Evolutionary conservation across 1,140 invertebrate genomes (phyloP).

Genomic region (Caenorhabditis brenneri): DNA sequence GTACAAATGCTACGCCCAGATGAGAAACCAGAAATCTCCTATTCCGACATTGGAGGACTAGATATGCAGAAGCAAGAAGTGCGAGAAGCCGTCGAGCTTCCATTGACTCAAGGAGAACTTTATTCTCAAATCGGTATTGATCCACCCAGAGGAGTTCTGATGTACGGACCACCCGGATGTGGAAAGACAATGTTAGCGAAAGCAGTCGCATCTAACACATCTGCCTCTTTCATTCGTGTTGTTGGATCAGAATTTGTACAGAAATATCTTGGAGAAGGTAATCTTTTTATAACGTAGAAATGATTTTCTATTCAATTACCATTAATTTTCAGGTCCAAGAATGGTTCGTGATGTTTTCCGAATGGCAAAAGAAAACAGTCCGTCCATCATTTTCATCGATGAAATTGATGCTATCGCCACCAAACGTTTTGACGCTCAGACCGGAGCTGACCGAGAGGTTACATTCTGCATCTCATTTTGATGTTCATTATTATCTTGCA

Average conservation of each 20-base stretch:
- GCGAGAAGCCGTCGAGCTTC: constrained; percentile 94
- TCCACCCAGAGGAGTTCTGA: constrained; percentile 92
- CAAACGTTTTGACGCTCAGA: constrained; percentile 72
- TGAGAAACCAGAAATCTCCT: constrained; percentile 96
- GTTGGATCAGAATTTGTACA: constrained; percentile 99
- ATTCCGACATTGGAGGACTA: constrained; percentile 97
- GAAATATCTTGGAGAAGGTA: constrained; percentile 92
- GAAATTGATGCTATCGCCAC: constrained; percentile 58
- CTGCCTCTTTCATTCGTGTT: constrained; percentile 94
- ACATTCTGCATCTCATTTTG: background rate
- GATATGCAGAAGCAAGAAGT: constrained; percentile 99
- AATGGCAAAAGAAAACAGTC: constrained; percentile 96
- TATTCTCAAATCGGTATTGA: constrained; percentile 81
- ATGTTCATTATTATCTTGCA: background rate
- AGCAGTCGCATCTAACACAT: constrained; percentile 64
- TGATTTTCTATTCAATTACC: background rate
- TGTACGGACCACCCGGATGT: constrained; percentile 95
- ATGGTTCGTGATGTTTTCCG: constrained; percentile 99
- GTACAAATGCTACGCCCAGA: constrained; percentile 95
- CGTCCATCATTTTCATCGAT: constrained; percentile 84
- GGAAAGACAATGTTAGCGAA: constrained; percentile 97
- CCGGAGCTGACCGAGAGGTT: constrained; percentile 87
- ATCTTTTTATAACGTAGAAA: background rate
- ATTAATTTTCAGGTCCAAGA: constrained; percentile 79
- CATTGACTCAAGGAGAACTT: constrained; percentile 94